Base-by-base conservation (phyloP, 2,797 vertebrate genomes). In the Manis javanica region DNA sequence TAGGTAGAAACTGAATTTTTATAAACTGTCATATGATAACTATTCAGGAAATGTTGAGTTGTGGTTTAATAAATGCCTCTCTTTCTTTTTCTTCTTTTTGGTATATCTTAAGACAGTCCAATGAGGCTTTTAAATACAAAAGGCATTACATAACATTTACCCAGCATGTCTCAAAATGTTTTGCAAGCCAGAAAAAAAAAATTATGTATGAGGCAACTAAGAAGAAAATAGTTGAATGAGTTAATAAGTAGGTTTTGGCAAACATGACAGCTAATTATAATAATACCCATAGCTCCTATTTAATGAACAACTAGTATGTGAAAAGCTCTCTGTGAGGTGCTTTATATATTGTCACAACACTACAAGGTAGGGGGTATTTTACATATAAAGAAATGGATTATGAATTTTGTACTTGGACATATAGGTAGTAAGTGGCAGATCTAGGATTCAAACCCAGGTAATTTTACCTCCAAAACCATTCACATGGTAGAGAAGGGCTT, bases 191-290 rank as follows among this genome's bases (percentile, higher is more conserved):
- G 49, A 64, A 82, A 74, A 85, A 51, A 75, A 46, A 91, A 46
- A 59, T 26, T 72, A 15, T 57, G 4, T 57, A 51, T 53, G 14
- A 86, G 46, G 15, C 75, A 82, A 81, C 37, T 57, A 49, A 87
- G 68, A 68, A 92, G 46, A 94, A 95, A 81, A 92, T 61, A 55
- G 51, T 79, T 61, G 69, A 72, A 87, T 79, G 59, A 57, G 6
- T 75, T 94, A 94, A 66, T 63, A 87, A 92, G 29, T 72, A 95
- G 95, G 82, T 90, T 69, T 46, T 69, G n/a, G 53, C 29, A 92
- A 87, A 59, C 26, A 31, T 53, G 55, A 93, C 55, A 84, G 46
- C 66, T 95, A 81, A 92, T 96, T 83, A 92, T 90, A 87, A 86
- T 92, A 92, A 86, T 81, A 95, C 63, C 34, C 55, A 49, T 77